Evolutionary conservation across 1,140 invertebrate species (phyloP).

Genomic region (Lepidurus apus): DNA sequence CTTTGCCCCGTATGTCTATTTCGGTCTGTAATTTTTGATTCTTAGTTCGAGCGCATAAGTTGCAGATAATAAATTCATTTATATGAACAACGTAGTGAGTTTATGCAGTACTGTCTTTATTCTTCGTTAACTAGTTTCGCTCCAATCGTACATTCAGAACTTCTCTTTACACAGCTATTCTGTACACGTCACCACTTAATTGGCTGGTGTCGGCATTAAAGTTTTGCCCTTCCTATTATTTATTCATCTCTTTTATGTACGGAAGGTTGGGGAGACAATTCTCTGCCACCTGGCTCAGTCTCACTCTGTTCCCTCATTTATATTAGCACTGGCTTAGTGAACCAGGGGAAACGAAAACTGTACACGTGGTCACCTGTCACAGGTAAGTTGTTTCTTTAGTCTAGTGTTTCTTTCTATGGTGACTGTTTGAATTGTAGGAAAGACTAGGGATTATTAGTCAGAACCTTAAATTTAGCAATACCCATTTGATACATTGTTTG

Average conservation of each 20-base stretch:
- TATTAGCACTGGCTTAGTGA: background rate
- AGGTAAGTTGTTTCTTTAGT: background rate
- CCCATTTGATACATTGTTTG: too few relatives aligned
- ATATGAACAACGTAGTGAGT: background rate
- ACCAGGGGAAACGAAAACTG: background rate
- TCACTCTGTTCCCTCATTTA: background rate
- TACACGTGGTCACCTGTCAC: slow-evolving; percentile 17
- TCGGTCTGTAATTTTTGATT: slow-evolving; percentile 19
- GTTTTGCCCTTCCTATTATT: background rate
- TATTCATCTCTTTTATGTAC: slow-evolving; percentile 11
- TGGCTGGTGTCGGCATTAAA: background rate
- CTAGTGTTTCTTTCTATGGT: background rate
- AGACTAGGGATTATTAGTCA: too few relatives aligned
- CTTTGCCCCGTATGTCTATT: slow-evolving; percentile 19
- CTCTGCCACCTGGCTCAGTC: background rate
- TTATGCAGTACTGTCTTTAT: background rate
- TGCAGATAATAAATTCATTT: slow-evolving; percentile 22
- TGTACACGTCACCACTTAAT: background rate
- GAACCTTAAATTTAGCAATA: too few relatives aligned
- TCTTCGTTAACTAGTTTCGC: too few relatives aligned
- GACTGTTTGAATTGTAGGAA: background rate
- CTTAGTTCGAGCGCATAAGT: slow-evolving; percentile 19
- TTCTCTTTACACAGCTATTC: background rate
- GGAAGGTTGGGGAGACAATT: background rate
- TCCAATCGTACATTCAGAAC: too few relatives aligned